Evolutionary conservation across 2,888 invertebrate species (phyloP), one percentile per base, ranked within the genome.

Genomic region (Rotaria sp.): DNA sequence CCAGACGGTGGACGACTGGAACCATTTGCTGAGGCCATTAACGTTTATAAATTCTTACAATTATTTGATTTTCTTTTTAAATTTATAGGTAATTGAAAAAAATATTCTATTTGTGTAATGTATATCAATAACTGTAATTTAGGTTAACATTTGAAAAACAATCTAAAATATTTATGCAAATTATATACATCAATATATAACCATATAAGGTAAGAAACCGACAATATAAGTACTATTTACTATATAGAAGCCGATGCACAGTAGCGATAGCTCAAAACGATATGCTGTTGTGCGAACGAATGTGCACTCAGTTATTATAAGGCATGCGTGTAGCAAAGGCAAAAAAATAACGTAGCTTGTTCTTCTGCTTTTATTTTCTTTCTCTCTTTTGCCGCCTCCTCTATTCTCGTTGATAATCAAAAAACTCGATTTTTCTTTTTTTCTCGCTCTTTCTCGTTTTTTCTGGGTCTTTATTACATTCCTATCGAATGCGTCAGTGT

Each of bases 241-340:
- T 35, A 35, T 67, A 67, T 18, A 67, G 35, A 67, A 67, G 35
- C 18, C 4, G 38, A 67, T 35, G 10, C 35, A 67, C 21, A 67
- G 67, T 35, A 13, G 35, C 67, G 67, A 67, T 67, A 67, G 67
- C 67, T 67, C 67, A 67, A 35, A 67, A 21, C 38, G 35, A 67
- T 67, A 67, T 67, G 67, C 35, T 35, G 67, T 67, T 35, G 67
- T 67, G 15, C 67, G 21, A 67, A 67, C 67, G 67, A 67, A 67
- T 67, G 67, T 35, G 67, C 67, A 67, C 35, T 30, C 35, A 30
- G 67, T 67, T 67, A 67, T 67, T 67, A 67, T 67, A 67, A 67
- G 67, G 67, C 67, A 67, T 67, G 67, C 35, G 67, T 21, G 21
- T 35, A 35, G 21, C 21, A 67, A 35, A n/a, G 26, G 30, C 15